Conservation (phyloP, 2,888 invertebrate species). For the Mystacides longicornis region DNA sequence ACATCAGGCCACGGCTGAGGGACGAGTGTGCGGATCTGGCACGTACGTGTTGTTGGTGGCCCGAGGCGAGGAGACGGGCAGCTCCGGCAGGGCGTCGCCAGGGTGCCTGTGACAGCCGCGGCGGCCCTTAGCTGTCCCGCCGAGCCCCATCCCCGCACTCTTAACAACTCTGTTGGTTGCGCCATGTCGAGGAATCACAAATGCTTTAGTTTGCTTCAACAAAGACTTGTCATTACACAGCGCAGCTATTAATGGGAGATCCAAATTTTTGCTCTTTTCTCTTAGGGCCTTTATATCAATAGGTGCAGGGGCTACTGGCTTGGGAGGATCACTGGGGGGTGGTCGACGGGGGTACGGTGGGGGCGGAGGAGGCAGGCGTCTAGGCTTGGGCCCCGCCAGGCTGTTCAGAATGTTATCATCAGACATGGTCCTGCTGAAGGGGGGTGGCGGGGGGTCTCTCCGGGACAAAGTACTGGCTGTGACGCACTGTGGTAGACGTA, state of each 20-base stretch:
- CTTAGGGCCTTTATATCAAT: slow-evolving; percentile 76
- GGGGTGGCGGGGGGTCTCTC: slow-evolving; percentile 43
- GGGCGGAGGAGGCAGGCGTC: slow-evolving; percentile 47
- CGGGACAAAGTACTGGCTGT: slow-evolving; percentile 60
- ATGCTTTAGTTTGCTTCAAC: slow-evolving; percentile 81
- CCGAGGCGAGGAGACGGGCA: slow-evolving; percentile 47
- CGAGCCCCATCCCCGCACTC: slow-evolving; percentile 27
- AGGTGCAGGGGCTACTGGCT: slow-evolving; percentile 38
- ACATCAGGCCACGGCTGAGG: slow-evolving; percentile 21
- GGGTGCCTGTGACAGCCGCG: slow-evolving; percentile 58
- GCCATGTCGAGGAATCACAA: slow-evolving; percentile 64
- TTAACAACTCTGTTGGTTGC: slow-evolving; percentile 28
- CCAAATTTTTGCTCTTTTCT: slow-evolving; percentile 83
- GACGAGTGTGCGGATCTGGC: slow-evolving; percentile 36
- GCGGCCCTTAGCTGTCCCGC: slow-evolving; percentile 27
- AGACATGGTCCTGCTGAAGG: slow-evolving; percentile 65
- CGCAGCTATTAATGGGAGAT: slow-evolving; percentile 86
- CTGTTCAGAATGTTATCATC: slow-evolving; percentile 75
- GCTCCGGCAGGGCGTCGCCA: slow-evolving; percentile 66
- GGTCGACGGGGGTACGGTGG: slow-evolving; percentile 48
- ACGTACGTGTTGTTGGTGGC: slow-evolving; percentile 67
- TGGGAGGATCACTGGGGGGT: slow-evolving; percentile 45
- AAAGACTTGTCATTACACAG: slow-evolving; percentile 88
- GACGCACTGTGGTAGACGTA: slow-evolving; percentile 56
- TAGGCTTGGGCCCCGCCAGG: slow-evolving; percentile 44